Conservation (phyloP, 2,888 invertebrate species). For the Galerucella pusilla region DNA sequence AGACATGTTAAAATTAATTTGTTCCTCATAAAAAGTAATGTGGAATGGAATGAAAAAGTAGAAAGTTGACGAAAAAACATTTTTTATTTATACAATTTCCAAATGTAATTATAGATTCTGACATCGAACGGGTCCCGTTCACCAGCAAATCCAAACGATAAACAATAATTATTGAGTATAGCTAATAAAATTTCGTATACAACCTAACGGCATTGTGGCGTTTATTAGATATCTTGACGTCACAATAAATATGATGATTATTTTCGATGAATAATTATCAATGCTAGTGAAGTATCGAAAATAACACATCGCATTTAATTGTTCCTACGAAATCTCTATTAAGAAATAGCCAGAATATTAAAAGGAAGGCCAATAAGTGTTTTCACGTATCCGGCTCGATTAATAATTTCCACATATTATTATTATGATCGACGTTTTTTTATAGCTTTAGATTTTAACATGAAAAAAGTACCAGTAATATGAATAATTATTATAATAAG, state of each 20-base stretch:
- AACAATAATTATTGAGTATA: neutral
- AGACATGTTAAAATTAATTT: too few relatives aligned
- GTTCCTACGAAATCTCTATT: conserved; percentile 18
- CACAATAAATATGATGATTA: neutral
- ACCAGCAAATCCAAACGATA: neutral
- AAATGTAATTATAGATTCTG: conserved; percentile 1
- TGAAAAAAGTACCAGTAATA: too few relatives aligned
- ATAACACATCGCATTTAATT: conserved; percentile 27
- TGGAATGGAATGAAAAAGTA: neutral
- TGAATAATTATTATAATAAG: too few relatives aligned
- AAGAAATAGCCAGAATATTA: conserved; percentile 19
- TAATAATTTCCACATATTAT: neutral
- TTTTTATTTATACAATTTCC: neutral
- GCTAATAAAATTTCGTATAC: neutral
- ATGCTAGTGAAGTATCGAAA: conserved; percentile 23
- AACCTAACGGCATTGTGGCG: neutral
- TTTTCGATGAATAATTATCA: conserved; percentile 13
- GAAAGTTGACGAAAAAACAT: neutral
- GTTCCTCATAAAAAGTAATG: too few relatives aligned
- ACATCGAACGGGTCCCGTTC: neutral
- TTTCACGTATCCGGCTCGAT: conserved; percentile 14
- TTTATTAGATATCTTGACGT: neutral
- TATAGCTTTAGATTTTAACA: too few relatives aligned
- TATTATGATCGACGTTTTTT: too few relatives aligned
- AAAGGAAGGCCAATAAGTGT: neutral